Evolutionary conservation across 2,888 invertebrate genomes (phyloP), one percentile per base, ranked within the genome.

Genomic region (Molorchus minor): DNA sequence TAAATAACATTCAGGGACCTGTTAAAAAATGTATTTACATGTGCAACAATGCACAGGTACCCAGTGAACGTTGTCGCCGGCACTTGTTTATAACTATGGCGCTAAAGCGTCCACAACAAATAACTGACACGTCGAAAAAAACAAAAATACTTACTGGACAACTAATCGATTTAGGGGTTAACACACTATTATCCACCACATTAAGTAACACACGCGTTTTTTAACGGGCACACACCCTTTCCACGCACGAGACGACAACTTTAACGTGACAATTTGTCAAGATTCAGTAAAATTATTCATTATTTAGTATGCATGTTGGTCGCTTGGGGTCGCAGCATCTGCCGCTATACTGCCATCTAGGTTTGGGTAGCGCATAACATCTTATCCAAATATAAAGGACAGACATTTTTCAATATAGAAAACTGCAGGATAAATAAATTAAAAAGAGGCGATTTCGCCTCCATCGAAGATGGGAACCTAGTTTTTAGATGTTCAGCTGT

Each of bases 151-250:
- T 72, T 65, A 75, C 75, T 63, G 62, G 51, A 67, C 67, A 69
- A 60, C 46, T 61, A 58, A 63, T 69, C 55, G 65, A 60, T 56
- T 65, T 45, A 58, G 62, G 41, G 61, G 59, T 58, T 67, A 54
- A 59, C 61, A 64, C 65, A 70, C 71, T 71, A 68, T 70, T 69
- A 71, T 71, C 71, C 72, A 74, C 74, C 73, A 72, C 76, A 77
- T 72, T 70, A 75, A 76, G 65, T 62, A 70, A 70, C 65, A 73
- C 70, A 71, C 70, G 67, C 70, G 69, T 69, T 69, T 65, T 67
- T 69, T 60, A 68, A 52, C 66, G 67, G 69, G 73, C 75, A 75
- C 74, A 76, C 75, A 75, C 75, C 74, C 72, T 73, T 70, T 68
- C 61, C 71, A 68, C 71, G 65, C 71, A 70, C 67, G 66, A 68